A percentile compares a stretch with the other conserved stretches of the same genome.
phyloP scores from a whole-genome alignment of 2,888 invertebrate genomes.

The Autographa gamma region DNA sequence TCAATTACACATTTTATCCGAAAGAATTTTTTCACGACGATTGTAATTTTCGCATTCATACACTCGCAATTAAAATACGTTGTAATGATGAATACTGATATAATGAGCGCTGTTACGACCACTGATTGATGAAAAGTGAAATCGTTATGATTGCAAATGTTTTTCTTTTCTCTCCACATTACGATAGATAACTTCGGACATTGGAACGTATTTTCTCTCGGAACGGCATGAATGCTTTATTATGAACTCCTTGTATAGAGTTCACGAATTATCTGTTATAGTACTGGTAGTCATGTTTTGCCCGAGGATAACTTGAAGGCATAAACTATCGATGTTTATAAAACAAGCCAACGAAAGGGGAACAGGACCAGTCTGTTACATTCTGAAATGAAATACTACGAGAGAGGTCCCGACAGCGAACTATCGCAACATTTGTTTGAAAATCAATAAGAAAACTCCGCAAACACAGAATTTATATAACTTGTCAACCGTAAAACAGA shows the following conservation, averaged over 20 bases:
- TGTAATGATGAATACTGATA: constrained; percentile 55
- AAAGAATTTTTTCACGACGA: constrained; percentile 32
- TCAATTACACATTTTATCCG: constrained; percentile 54
- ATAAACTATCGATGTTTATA: constrained; percentile 47
- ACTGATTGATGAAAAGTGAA: constrained; percentile 68
- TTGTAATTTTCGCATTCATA: constrained; percentile 50
- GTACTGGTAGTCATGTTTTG: constrained; percentile 48
- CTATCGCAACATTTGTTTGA: constrained; percentile 25
- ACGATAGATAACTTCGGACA: constrained; percentile 43
- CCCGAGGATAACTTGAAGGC: constrained; percentile 46
- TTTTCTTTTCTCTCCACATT: constrained; percentile 33
- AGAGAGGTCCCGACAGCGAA: constrained; percentile 27
- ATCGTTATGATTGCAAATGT: constrained; percentile 47
- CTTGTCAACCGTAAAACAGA: constrained; percentile 28
- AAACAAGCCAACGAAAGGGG: constrained; percentile 28
- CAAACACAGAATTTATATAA: constrained; percentile 18
- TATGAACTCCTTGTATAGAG: constrained; percentile 43
- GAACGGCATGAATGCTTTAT: constrained; percentile 45
- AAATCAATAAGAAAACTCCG: constrained; percentile 35
- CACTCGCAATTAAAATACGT: constrained; percentile 66
- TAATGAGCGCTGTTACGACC: constrained; percentile 58
- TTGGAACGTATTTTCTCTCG: constrained; percentile 45
- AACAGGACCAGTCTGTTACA: constrained; percentile 18
- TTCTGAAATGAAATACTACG: constrained; percentile 34
- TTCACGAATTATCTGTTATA: constrained; percentile 46